phyloP scores from a whole-genome alignment of 2,797 vertebrate species.

The Heteromormyrus szaboi region DNA sequence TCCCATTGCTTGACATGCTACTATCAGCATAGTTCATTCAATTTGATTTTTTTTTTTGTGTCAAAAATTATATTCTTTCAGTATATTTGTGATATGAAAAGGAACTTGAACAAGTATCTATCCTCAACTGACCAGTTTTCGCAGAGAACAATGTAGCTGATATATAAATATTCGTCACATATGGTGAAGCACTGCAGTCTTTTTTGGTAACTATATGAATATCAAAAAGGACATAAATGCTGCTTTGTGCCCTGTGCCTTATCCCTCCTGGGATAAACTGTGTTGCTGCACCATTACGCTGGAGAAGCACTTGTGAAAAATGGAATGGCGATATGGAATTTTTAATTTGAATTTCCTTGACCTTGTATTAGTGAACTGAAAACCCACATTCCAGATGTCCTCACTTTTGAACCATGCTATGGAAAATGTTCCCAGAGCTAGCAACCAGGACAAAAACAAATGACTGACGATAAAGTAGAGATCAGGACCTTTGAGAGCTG shows the following conservation, averaged over 20 bases:
- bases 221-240: not conserved
- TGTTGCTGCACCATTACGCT: not conserved
- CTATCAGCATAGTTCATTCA: not conserved
- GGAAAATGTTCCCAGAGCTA: not conserved
- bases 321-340: not conserved
- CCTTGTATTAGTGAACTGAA: conserved; percentile 7
- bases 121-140: not conserved
- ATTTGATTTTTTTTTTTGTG: not conserved
- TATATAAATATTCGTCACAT: not conserved
- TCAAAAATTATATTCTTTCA: not conserved
- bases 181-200: not conserved
- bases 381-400: not conserved
- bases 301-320: not conserved
- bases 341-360: not conserved
- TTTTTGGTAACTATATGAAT: not conserved
- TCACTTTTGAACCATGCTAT: conserved; percentile 34
- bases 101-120: not conserved
- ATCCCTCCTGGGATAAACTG: not conserved
- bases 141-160: not conserved
- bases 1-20: not conserved
- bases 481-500: conserved; percentile 30
- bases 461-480: conserved; percentile 9
- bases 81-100: not conserved
- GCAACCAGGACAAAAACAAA: not conserved
- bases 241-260: not conserved